A percentile compares a stretch with the other conserved stretches of the same genome.
phyloP scores from a whole-genome alignment of 2,113 vertebrate species.

The Anoura caudifer region DNA sequence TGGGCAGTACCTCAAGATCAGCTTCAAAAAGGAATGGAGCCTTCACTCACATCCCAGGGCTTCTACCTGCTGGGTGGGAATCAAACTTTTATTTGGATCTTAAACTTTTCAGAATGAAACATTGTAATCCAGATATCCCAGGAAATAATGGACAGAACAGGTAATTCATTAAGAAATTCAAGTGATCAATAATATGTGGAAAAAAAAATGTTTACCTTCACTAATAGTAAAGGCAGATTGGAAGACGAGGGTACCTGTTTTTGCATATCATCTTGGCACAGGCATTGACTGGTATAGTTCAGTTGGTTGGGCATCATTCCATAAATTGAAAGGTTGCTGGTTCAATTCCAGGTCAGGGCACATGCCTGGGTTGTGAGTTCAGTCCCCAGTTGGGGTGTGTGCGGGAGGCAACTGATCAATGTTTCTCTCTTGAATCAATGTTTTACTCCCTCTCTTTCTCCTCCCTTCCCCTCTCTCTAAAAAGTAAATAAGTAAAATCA shows the following conservation, averaged over 20 bases:
- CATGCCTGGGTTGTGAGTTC: too few relatives aligned
- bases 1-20: slow-evolving; percentile 20
- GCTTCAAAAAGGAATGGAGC: not conserved
- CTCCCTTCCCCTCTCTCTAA: too few relatives aligned
- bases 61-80: not conserved
- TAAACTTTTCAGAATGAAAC: not conserved
- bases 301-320: too few relatives aligned
- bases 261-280: not conserved
- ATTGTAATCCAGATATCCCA: not conserved
- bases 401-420: too few relatives aligned
- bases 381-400: not conserved
- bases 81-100: not conserved
- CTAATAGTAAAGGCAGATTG: not conserved
- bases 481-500: too few relatives aligned
- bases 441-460: too few relatives aligned
- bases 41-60: not conserved
- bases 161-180: not conserved
- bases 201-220: not conserved
- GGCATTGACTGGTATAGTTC: too few relatives aligned
- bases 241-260: not conserved
- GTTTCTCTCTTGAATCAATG: too few relatives aligned
- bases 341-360: too few relatives aligned
- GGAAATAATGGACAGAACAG: not conserved
- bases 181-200: not conserved
- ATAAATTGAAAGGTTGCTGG: too few relatives aligned